phyloP scores from a whole-genome alignment of 37 sponge, comb jelly and placozoan genomes.

The Chondrosia reniformis region DNA sequence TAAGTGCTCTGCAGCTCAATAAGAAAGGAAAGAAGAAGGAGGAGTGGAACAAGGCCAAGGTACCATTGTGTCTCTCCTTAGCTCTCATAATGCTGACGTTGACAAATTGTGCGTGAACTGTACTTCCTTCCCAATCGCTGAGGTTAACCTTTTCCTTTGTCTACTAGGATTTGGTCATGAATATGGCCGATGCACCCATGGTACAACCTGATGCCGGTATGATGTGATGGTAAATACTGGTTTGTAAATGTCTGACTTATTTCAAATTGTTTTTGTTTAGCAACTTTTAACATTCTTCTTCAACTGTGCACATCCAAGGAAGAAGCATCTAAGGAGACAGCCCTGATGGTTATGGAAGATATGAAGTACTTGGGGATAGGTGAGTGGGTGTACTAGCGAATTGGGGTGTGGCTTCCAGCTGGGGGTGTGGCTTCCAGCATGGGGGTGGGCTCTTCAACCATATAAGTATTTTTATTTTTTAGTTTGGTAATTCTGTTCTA shows the following conservation, averaged over 20 bases:
- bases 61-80: neutral
- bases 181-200: constrained; percentile 36
- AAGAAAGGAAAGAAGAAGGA: too few relatives aligned
- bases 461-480: neutral
- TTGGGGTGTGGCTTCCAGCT: too few relatives aligned
- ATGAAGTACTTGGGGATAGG: constrained; percentile 43
- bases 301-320: neutral
- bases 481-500: neutral
- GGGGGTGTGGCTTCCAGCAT: too few relatives aligned
- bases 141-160: neutral
- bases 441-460: too few relatives aligned
- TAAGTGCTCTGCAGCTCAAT: too few relatives aligned
- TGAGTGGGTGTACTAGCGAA: too few relatives aligned
- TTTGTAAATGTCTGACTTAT: neutral
- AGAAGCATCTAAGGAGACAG: neutral
- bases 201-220: constrained; percentile 44
- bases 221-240: too few relatives aligned
- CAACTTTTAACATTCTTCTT: constrained; percentile 39
- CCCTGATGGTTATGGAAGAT: constrained; percentile 41
- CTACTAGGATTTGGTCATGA: constrained; percentile 20
- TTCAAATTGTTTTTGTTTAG: constrained; percentile 1
- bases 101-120: neutral
- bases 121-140: too few relatives aligned
- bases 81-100: neutral
- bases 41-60: constrained; percentile 8